Conservation (phyloP, 1,140 invertebrate genomes). For the Meloidogyne floridensis region DNA sequence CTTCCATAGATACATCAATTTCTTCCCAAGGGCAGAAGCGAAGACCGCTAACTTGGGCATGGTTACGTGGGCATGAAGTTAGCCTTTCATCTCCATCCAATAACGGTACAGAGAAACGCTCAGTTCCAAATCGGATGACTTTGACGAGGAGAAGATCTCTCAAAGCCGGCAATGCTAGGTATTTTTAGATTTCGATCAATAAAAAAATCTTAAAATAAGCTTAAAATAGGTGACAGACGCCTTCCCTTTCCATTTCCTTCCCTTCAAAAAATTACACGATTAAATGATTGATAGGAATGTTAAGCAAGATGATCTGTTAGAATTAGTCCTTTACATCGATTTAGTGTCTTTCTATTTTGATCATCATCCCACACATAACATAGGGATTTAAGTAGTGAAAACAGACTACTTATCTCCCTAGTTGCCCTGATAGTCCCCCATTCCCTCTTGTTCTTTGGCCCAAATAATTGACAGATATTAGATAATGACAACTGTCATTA, state of each 20-base stretch:
- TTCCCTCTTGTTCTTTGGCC: no score
- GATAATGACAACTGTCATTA: no score
- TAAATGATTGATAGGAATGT: slow-evolving; percentile 1
- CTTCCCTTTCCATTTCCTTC: not conserved
- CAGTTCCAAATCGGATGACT: slow-evolving; percentile 9
- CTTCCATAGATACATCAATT: not conserved
- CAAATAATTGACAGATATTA: no score
- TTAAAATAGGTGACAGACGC: no score
- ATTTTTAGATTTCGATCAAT: not conserved
- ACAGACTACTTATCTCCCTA: no score
- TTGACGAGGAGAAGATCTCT: slow-evolving; percentile 18
- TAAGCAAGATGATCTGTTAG: not conserved
- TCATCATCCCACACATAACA: not conserved
- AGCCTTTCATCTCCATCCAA: slow-evolving; percentile 8
- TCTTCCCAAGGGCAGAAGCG: slow-evolving; percentile 8
- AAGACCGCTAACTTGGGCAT: slow-evolving; percentile 27
- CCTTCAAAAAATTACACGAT: not conserved
- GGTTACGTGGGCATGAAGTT: slow-evolving; percentile 26
- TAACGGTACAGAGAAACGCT: not conserved
- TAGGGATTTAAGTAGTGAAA: no score
- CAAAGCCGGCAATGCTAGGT: slow-evolving; percentile 17
- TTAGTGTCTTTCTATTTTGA: not conserved
- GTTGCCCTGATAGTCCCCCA: no score
- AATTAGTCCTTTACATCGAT: not conserved
- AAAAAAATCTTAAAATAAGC: not conserved